A percentile compares a stretch with the other conserved stretches of the same genome.
Evolutionary conservation across 2,113 vertebrate genomes (phyloP).

Genomic region (Phodopus roborovskii): DNA sequence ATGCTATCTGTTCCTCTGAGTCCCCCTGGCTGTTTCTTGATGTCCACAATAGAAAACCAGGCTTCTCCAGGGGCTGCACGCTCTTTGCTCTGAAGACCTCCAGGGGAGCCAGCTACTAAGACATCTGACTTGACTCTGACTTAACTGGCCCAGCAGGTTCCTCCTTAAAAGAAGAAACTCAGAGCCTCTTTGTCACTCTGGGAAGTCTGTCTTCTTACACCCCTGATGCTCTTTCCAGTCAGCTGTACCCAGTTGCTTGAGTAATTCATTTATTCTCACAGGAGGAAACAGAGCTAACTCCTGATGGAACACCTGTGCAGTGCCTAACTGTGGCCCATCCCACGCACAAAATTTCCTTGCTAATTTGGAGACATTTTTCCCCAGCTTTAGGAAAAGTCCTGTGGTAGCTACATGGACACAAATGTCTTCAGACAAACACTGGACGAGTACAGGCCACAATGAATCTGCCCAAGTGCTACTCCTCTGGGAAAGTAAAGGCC

Average conservation of each 20-base stretch:
- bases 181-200: neutral
- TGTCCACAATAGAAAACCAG: neutral
- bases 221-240: neutral
- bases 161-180: neutral
- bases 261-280: neutral
- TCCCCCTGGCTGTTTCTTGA: neutral
- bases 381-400: accelerated
- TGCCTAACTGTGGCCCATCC: neutral
- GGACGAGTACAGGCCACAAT: accelerated
- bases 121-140: neutral
- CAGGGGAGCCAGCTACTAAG: neutral
- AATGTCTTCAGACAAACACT: accelerated
- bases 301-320: neutral
- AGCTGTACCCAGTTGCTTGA: neutral
- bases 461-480: accelerated
- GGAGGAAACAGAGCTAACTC: neutral
- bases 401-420: neutral
- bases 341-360: neutral
- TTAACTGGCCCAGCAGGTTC: neutral
- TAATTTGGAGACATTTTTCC: neutral
- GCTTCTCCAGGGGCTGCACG: neutral
- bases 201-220: neutral
- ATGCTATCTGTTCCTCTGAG: too few relatives aligned
- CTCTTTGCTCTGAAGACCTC: neutral
- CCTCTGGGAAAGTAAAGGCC: neutral